Evolutionary conservation across 1,140 invertebrate species (phyloP), one percentile per base, ranked within the genome.

Genomic region (Belonocnema kinseyi): DNA sequence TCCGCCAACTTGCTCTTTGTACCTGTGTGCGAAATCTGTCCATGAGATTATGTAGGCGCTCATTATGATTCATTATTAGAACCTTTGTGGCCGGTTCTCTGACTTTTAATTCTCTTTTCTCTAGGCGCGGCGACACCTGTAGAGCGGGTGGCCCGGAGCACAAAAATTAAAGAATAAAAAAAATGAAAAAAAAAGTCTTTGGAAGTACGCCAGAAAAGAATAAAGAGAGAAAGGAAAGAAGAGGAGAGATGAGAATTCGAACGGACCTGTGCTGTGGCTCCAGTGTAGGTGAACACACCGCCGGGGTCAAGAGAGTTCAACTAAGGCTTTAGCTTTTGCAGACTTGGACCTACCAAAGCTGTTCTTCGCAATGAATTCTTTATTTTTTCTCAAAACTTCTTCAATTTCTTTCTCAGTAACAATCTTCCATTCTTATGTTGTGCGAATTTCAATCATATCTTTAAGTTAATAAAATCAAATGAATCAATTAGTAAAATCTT

Each of bases 31-130:
- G 70, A 85, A 87, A 86, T 80, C 80, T 75, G 77, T 78, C 78
- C 75, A 56, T 76, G 53, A 73, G 72, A 53, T 76, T 76, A 46
- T 8, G 56, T 61, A 77, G 79, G 74, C 76, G 82, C 81, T 88
- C 85, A 88, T 88, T 87, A 88, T 86, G 85, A 86, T 88, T 88
- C 86, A 88, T 88, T 89, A 88, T 88, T 86, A 83, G 81, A 81
- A 81, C 80, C 83, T 88, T 89, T 89, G 87, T 85, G 83, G 77
- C 78, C 81, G 83, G 83, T 86, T 84, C 81, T 76, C 50, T 6
- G 50, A 70, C 66, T 85, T 85, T 82, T 81, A 81, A 76, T 83
- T 85, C 82, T 72, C 72, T 74, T 66, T 79, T 84, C 40, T 26
- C 12, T 82, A 82, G 84, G 85, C 80, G 82, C 86, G 82, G 77